Evolutionary conservation across 1,140 invertebrate species (phyloP), one percentile per base, ranked within the genome.

Genomic region (Trichoplusia ni): DNA sequence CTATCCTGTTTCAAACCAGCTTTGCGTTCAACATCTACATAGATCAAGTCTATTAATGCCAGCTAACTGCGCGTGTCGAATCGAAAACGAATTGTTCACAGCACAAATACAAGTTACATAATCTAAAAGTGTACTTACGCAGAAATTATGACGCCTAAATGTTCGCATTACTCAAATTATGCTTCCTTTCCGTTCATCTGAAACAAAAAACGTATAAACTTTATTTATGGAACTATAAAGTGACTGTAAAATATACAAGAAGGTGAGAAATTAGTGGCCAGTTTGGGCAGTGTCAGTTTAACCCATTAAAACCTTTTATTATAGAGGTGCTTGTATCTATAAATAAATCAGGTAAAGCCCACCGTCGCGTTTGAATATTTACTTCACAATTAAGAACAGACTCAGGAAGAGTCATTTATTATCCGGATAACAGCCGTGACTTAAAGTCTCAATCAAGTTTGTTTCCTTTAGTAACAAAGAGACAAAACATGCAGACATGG

Each of bases 131-230:
- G 19, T 73, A 85, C 84, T 85, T 71, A 87, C 82, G 69, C 81
- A 81, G 67, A 64, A 76, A 73, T 79, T 67, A 59, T 80, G 27
- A 68, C 53, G 65, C 76, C 81, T 65, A 75, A 67, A 71, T 77
- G 67, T 78, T 84, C 66, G 73, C 84, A 85, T 87, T 83, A 77
- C 84, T 84, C 64, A 79, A 69, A 75, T 73, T 73, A 78, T 77
- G 59, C 60, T 27, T 68, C 67, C 64, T 71, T 68, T 46, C 59
- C 54, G 40, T 54, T 70, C 81, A 85, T 84, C 84, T 87, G 80
- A 11, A 84, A 83, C 65, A 71, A 77, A 71, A 62, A 31, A 63
- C 64, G n/a, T 63, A 40, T 19, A 64, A 25, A 21, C 29, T n/a
- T 60, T 59, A 44, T 6, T 27, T 2, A 42, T 19, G 23, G 4